Evolutionary conservation across 2,797 vertebrate species (phyloP).

Genomic region (Harpagifer antarcticus): DNA sequence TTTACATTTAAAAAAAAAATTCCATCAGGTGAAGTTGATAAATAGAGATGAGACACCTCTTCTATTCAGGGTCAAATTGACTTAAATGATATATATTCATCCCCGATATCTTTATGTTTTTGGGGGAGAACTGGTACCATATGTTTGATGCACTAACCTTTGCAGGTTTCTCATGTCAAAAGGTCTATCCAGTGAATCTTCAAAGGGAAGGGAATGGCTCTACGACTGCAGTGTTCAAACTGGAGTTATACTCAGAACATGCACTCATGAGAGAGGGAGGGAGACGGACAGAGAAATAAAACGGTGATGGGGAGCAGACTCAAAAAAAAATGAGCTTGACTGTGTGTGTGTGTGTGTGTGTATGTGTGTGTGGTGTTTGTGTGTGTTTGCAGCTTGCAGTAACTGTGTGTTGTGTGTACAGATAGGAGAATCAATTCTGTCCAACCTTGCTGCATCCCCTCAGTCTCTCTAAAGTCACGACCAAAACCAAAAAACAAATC

Average conservation of each 20-base stretch:
- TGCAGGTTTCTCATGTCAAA: conserved; percentile 38
- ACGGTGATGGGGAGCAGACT: conserved; percentile 38
- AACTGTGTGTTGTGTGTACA: conserved; percentile 12
- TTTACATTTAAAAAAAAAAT: too few species aligned
- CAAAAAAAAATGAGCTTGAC: conserved; percentile 21
- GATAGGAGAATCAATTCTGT: conserved; percentile 40
- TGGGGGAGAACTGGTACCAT: background rate
- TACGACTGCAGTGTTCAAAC: conserved; percentile 59
- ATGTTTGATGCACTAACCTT: conserved; percentile 21
- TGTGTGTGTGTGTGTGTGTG: too few species aligned
- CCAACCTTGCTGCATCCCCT: conserved; percentile 42
- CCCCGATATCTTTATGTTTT: background rate
- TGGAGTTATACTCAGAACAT: conserved; percentile 62
- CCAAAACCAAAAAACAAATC: conserved; percentile 29
- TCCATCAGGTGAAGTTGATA: too few species aligned
- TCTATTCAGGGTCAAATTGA: too few species aligned
- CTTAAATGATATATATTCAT: background rate
- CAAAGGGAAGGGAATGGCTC: conserved; percentile 36
- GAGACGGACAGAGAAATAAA: conserved; percentile 23
- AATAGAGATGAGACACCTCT: too few species aligned
- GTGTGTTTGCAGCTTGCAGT: conserved; percentile 4
- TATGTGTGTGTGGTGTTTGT: too few species aligned
- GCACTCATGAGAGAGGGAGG: conserved; percentile 46
- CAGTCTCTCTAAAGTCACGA: conserved; percentile 37
- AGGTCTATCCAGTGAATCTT: conserved; percentile 43